Evolutionary conservation across 2,888 invertebrate genomes (phyloP), one percentile per base, ranked within the genome.

Genomic region (Matsumyia berberina): DNA sequence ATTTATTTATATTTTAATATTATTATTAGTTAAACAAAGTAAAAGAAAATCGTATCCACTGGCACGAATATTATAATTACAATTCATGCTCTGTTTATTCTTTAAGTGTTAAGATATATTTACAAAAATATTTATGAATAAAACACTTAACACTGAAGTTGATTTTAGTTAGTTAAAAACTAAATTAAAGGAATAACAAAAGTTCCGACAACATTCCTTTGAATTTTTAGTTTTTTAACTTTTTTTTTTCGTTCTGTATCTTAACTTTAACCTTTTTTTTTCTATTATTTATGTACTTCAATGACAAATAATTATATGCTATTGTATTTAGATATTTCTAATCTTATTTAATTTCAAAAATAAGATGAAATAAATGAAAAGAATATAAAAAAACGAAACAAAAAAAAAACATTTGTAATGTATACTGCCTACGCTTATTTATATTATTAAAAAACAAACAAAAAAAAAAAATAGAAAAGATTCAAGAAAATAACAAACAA

Each of bases 401-500:
- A 4, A 73, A 31, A 12, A 2, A 57, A 62, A 69, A 46, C 24
- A 64, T 55, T 46, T 57, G n/a, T 42, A 66, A 58, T 33, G 53
- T 57, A 42, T 74, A 78, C 83, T 83, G 83, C 83, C 83, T 57
- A 78, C 57, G 73, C 73, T 74, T 78, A 69, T 78, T 69, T 53
- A 62, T 74, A 73, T 67, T 66, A 42, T 6, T 35, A n/a, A n/a
- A 42, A 39, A 39, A 35, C 35, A 67, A 49, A 33, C 1, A 49
- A 58, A 51, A 5, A 35, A 46, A n/a, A 19, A 19, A 8, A 49
- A 39, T 33, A n/a, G n/a, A n/a, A n/a, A n/a, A n/a, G n/a, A n/a
- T 51, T 42, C 19, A 39, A 37, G 11, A 42, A 8, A 33, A 42
- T 35, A 66, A 76, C 37, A 57, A 49, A n/a, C n/a, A 58, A 9